Evolutionary conservation across 2,888 invertebrate species (phyloP), one percentile per base, ranked within the genome.

Genomic region (Xestia xanthographa): DNA sequence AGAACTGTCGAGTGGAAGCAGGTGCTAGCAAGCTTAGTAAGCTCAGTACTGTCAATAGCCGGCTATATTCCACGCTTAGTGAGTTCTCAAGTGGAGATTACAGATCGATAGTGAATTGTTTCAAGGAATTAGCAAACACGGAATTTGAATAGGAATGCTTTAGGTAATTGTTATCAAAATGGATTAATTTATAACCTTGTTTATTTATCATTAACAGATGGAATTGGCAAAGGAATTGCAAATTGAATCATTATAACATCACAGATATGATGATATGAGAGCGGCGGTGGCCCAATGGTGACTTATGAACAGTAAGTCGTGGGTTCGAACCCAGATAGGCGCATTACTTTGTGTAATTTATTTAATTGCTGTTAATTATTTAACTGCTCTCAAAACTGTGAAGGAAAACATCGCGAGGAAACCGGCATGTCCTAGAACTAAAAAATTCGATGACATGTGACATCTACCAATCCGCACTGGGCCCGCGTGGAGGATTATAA

Each of bases 61-160:
- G 26, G 56, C 77, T 65, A 56, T 65, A 56, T 77, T 72, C 45
- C 14, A 77, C 43, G 77, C 81, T 80, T 56, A 58, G 41, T 74
- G 81, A 65, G 65, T 77, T 56, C 81, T 58, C 56, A 65, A 80
- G 22, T 74, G 20, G n/a, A 78, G 82, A 60, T 78, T 82, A 79
- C 26, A 34, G 45, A 82, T 79, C 66, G 69, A 45, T 77, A 65
- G 22, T 14, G 50, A 50, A 45, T 43, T 45, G 53, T 34, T n/a
- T 50, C n/a, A 26, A 43, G 72, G 22, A 22, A 62, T 50, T n/a
- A 6, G 12, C 60, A 38, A 62, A 48, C 34, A 60, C 12, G 1
- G 17, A 48, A 11, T 22, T 43, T 17, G 17, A 8, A 6, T 20
- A 29, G n/a, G 17, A 50, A 38, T 17, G 22, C 2, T 45, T 34